Evolutionary conservation across 2,113 vertebrate species (phyloP), one percentile per base, ranked within the genome.

Genomic region (Phoxinus phoxinus): DNA sequence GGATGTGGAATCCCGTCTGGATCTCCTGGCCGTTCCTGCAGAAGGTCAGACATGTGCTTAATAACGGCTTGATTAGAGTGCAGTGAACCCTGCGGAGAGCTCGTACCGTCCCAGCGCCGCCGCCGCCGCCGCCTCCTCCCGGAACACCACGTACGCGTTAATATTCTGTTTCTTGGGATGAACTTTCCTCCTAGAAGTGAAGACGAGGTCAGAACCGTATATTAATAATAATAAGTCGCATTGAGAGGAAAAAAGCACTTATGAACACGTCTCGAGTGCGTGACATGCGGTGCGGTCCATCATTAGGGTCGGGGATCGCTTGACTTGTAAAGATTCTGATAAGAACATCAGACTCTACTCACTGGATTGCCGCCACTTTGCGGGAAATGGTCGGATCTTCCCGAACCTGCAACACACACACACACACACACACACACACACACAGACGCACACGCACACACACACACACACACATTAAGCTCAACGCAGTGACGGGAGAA

Each of bases 91-190:
- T 3, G 27, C 1, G 3, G 1, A 12, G 0, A 58, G 0, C 19
- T 15, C 19, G 5, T 59, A 99, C 98, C 96, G 94, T 51, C 94
- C 90, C 58, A 99, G 51, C 3, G 98, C 97, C 27, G 88, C 93
- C 8, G 63, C 1, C 1, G 95, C 98, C 1, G 91, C 92, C 0
- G 89, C 87, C 48, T 97, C 93, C 0, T 96, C 94, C 72, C 94
- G 95, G 87, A 98, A 99, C n/a, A 99, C 97, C 2, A 99, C 86
- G 0, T 99, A 99, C 11, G 97, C 97, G 6, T 99, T 99, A 23
- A 99, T 25, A 15, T 93, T 97, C 76, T 96, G 96, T 21, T 91
- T 94, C 61, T 96, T 95, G 0, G 97, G 96, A 85, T 99, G 96
- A 77, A 96, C 41, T 90, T 96, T 95, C 25, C 93, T 96, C 85